Percentiles rank a stretch among this genome's conserved stretches.
Conservation (phyloP, 2,797 vertebrate species). For the Lutra lutra region DNA sequence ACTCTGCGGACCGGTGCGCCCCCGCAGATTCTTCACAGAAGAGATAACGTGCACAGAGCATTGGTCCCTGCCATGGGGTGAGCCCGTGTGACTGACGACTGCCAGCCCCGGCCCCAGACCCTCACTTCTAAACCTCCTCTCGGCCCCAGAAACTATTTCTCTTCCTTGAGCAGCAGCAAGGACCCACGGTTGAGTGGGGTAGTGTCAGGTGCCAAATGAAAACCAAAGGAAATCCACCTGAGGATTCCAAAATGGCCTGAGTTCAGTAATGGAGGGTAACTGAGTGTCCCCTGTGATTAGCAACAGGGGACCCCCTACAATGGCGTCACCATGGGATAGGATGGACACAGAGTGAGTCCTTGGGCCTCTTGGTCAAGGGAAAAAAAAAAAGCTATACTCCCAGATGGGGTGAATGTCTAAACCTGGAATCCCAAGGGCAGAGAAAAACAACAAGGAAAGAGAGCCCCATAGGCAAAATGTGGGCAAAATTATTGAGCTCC, state of each 20-base stretch:
- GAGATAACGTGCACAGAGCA: rapidly evolving
- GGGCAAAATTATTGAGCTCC: neutral
- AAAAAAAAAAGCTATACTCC: neutral
- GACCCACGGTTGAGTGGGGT: neutral
- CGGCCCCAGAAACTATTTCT: neutral
- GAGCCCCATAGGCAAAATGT: neutral
- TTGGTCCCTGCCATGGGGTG: rapidly evolving
- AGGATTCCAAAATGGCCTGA: neutral
- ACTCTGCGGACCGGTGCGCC: rapidly evolving
- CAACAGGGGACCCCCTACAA: neutral
- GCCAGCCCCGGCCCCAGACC: neutral
- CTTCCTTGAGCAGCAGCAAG: neutral
- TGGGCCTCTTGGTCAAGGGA: neutral
- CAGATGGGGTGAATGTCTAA: neutral
- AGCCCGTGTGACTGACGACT: rapidly evolving
- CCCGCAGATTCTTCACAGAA: rapidly evolving
- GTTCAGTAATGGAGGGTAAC: neutral
- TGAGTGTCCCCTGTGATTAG: neutral
- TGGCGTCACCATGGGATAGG: neutral
- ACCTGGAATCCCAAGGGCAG: neutral
- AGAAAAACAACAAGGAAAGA: neutral
- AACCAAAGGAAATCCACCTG: neutral
- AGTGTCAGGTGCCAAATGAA: neutral
- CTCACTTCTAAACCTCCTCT: neutral
- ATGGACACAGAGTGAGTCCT: neutral